Base-by-base conservation (phyloP, 2,113 vertebrate species). In the Dipodomys ordii region DNA sequence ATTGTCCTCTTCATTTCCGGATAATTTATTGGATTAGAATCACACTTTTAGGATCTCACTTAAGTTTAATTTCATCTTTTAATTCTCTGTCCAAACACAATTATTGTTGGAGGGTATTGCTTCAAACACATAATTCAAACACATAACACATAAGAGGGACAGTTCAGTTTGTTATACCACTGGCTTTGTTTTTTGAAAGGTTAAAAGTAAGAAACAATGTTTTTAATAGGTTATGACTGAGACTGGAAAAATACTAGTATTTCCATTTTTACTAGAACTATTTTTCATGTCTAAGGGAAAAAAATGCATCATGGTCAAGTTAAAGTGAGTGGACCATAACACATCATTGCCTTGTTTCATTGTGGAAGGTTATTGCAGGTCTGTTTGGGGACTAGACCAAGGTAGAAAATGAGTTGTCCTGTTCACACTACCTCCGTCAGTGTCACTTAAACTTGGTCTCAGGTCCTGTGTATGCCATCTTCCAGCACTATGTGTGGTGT, bases 251-350 rank as follows among this genome's bases (percentile, higher is more conserved):
- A 39, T 65, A 77, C 65, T 12, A 83, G n/a, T 8, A 35, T 3
- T 73, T 92, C 32, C 44, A 88, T 84, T 87, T 84, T 60, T n/a
- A 49, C 65, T 7, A 73, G 35, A 83, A 39, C 71, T 71, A 82
- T 65, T 77, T 62, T 62, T 60, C 28, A 28, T 71, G 4, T 62
- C 35, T 60, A 72, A 89, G 39, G 15, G 65, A 2, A 23, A 79
- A 79, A 23, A 23, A 78, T 10, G n/a, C 10, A 35, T 74, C 11
- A 11, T 87, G 9, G 22, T 76, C 35, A 69, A 60, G 73, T 81
- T 64, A 67, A 81, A 28, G 57, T 90, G 32, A 86, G 44, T 28
- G 11, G 46, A 68, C 73, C 27, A 35, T 60, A 60, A 72, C 72
- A 85, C 18, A 39, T 44, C 16, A 23, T 83, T 62, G 15, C 49